Conservation (phyloP, 2,113 vertebrate genomes). For the Hemicordylus capensis region DNA sequence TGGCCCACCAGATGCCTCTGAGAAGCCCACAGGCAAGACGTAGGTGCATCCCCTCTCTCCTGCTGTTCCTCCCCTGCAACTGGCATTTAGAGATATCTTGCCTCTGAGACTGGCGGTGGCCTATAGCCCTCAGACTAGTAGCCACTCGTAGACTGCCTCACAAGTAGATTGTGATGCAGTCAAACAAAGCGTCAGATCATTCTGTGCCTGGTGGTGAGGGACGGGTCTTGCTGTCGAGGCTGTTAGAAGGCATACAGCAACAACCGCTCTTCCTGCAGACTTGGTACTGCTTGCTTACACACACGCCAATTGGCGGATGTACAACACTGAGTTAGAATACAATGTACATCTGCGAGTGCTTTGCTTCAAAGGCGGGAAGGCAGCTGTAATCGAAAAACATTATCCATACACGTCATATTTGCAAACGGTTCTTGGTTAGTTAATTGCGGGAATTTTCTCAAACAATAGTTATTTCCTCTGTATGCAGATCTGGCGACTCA, state of each 20-base stretch:
- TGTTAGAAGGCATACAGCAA: conserved; percentile 55
- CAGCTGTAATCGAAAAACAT: conserved; percentile 25
- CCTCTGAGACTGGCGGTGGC: no score
- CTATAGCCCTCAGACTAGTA: no score
- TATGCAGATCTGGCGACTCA: neutral
- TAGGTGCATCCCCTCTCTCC: no score
- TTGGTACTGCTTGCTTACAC: conserved; percentile 51
- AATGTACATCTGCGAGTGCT: conserved; percentile 22
- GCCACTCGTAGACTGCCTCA: no score
- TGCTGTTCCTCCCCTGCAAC: no score
- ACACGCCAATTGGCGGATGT: conserved; percentile 55
- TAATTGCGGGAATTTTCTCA: conserved; percentile 40
- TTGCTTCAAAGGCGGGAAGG: conserved; percentile 42
- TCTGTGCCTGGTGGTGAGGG: conserved; percentile 43
- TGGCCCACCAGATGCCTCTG: no score
- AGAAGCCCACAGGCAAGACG: no score
- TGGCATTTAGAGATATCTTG: no score
- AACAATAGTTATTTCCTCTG: neutral
- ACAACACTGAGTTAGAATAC: neutral
- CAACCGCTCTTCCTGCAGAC: conserved; percentile 54
- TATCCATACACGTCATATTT: conserved; percentile 21
- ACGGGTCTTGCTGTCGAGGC: conserved; percentile 56
- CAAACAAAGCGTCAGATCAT: conserved; percentile 57
- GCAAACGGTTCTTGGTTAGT: conserved; percentile 20
- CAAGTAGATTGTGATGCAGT: conserved; percentile 60